Evolutionary conservation across 2,888 invertebrate species (phyloP), one percentile per base, ranked within the genome.

Genomic region (Pedicia rivosa): DNA sequence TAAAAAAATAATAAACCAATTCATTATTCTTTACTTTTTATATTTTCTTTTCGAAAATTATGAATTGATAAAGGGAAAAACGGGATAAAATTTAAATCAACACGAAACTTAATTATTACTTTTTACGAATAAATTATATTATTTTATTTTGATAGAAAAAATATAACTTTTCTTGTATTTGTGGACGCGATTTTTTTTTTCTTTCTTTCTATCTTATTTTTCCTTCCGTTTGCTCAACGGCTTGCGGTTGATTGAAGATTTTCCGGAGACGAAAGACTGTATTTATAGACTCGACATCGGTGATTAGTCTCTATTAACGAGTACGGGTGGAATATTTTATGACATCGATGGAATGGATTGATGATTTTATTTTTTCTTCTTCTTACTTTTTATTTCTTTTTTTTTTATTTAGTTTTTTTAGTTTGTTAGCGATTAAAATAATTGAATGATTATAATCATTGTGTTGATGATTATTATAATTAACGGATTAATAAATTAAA

Each of bases 251-350:
- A 30, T 30, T 30, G 30, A 30, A 30, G 30, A 16, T 16, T 30
- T 30, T 17, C 16, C 17, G 17, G 19, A 17, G 19, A 30, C n/a
- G 10, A 12, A 30, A 30, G 30, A 17, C 17, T 4, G 30, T 30
- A 30, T 30, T 30, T 30, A 30, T 30, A 30, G 30, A 30, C 30
- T 17, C 30, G 30, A 30, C 30, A 30, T 17, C 19, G 19, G 17
- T 19, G 30, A 30, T 30, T 30, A 30, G 30, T 30, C 30, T 30
- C 30, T 17, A 30, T 30, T 30, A 30, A 30, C n/a, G n/a, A n/a
- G n/a, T n/a, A n/a, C n/a, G n/a, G n/a, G n/a, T n/a, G n/a, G n/a
- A n/a, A n/a, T n/a, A n/a, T n/a, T n/a, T n/a, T n/a, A n/a, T n/a
- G n/a, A n/a, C n/a, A n/a, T n/a, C n/a, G n/a, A n/a, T n/a, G n/a